Percentiles rank a stretch among this genome's conserved stretches.
Evolutionary conservation across 1,140 invertebrate genomes (phyloP).

Genomic region (Acarapis woodi): DNA sequence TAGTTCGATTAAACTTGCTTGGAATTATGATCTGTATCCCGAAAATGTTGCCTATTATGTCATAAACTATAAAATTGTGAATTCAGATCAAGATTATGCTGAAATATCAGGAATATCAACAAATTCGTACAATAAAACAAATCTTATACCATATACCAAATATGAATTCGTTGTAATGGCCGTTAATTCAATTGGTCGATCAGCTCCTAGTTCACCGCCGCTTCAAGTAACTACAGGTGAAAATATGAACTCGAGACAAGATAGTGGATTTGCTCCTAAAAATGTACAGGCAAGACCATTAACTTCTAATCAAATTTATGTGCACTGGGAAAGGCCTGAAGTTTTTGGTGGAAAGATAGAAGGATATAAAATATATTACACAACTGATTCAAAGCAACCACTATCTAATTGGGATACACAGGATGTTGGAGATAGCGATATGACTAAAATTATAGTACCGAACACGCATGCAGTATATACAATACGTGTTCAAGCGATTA

Average conservation of each 20-base stretch:
- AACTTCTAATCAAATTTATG: constrained; percentile 74
- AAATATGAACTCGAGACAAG: constrained; percentile 42
- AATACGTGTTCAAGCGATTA: constrained; percentile 63
- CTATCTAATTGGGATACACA: constrained; percentile 69
- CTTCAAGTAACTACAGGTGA: constrained; percentile 65
- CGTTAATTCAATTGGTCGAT: constrained; percentile 68
- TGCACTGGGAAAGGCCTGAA: constrained; percentile 89
- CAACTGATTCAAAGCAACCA: constrained; percentile 48
- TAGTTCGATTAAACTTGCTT: constrained; percentile 58
- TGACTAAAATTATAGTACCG: constrained; percentile 71
- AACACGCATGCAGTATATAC: constrained; percentile 65
- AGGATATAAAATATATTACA: constrained; percentile 92
- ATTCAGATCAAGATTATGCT: constrained; percentile 19
- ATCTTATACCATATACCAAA: constrained; percentile 68
- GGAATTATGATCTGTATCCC: constrained; percentile 44
- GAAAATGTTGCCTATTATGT: constrained; percentile 69
- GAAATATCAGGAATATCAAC: constrained; percentile 74
- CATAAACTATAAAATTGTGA: constrained; percentile 77
- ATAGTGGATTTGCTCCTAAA: constrained; percentile 47
- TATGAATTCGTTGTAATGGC: constrained; percentile 89
- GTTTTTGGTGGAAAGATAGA: constrained; percentile 86
- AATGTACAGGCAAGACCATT: constrained; percentile 73
- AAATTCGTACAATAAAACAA: constrained; percentile 61
- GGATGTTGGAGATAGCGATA: constrained; percentile 63
- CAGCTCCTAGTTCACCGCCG: constrained; percentile 47